Conservation (phyloP, 92 coral and sea anemone genomes). For the Nematostella vectensis region DNA sequence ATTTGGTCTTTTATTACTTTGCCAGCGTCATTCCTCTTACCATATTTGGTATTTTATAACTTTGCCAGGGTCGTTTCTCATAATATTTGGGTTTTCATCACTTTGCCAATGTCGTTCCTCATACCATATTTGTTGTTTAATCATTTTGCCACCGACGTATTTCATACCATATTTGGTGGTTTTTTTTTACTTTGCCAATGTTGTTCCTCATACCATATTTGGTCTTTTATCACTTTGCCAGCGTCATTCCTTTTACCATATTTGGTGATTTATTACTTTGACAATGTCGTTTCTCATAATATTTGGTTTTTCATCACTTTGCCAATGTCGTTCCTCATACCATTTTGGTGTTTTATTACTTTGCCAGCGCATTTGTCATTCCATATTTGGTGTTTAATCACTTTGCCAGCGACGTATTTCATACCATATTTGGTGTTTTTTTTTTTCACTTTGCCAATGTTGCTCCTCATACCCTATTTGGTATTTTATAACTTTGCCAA, state of each 20-base stretch:
- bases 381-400: not conserved
- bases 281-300: slow-evolving; percentile 82
- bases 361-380: not conserved
- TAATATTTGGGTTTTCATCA: no score
- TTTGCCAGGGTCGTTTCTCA: slow-evolving; percentile 68
- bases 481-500: slow-evolving; percentile 17
- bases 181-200: no score
- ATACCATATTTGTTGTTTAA: not conserved
- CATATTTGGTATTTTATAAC: not conserved
- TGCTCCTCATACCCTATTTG: no score
- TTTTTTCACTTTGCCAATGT: no score
- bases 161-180: no score
- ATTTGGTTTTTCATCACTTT: no score
- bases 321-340: no score
- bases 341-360: not conserved
- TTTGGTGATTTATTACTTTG: not conserved
- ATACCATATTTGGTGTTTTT: no score
- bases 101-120: no score
- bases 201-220: no score
- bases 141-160: no score
- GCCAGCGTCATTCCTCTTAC: slow-evolving; percentile 58
- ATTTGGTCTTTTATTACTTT: not conserved
- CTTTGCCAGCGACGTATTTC: no score
- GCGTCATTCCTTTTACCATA: slow-evolving; percentile 48
- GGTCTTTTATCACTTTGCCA: slow-evolving; percentile 5